Conservation (phyloP, 2,797 vertebrate species). For the Sorex maritimensis region DNA sequence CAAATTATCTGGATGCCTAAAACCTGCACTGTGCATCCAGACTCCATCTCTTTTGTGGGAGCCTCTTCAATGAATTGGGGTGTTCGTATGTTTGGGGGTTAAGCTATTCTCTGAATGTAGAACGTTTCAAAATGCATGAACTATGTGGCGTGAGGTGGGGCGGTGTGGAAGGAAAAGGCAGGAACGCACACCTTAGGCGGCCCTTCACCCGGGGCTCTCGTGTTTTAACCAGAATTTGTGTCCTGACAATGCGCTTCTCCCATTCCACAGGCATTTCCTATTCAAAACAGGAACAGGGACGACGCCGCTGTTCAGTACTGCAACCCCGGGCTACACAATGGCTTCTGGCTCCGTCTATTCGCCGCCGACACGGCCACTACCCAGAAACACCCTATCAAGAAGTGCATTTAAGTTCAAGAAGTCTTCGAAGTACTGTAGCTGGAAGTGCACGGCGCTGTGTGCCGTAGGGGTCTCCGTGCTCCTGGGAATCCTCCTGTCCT, state of each 20-base stretch:
- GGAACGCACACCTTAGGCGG: too few relatives aligned
- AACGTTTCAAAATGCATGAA: not conserved
- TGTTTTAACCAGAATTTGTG: conserved; percentile 2
- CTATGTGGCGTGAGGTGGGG: not conserved
- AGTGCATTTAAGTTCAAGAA: conserved; percentile 99
- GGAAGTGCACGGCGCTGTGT: conserved; percentile 98
- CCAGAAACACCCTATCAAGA: conserved; percentile 97
- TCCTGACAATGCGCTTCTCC: conserved; percentile 67
- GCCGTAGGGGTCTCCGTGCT: conserved; percentile 97
- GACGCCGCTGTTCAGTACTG: conserved; percentile 98
- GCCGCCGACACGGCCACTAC: conserved; percentile 97
- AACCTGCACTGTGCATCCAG: not conserved
- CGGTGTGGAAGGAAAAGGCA: not conserved
- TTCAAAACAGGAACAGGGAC: conserved; percentile 99
- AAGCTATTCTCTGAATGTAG: too few relatives aligned
- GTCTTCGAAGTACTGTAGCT: conserved; percentile 98
- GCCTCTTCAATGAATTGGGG: not conserved
- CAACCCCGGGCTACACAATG: conserved; percentile 99
- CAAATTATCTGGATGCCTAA: fast-evolving
- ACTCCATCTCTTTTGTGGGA: not conserved
- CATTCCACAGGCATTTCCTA: conserved; percentile 96
- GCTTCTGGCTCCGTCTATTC: conserved; percentile 99
- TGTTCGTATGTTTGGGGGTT: too few relatives aligned
- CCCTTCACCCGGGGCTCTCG: not conserved
- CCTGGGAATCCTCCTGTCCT: conserved; percentile 97